Conservation (phyloP, 2,888 invertebrate genomes). For the Epinotia demarniana region DNA sequence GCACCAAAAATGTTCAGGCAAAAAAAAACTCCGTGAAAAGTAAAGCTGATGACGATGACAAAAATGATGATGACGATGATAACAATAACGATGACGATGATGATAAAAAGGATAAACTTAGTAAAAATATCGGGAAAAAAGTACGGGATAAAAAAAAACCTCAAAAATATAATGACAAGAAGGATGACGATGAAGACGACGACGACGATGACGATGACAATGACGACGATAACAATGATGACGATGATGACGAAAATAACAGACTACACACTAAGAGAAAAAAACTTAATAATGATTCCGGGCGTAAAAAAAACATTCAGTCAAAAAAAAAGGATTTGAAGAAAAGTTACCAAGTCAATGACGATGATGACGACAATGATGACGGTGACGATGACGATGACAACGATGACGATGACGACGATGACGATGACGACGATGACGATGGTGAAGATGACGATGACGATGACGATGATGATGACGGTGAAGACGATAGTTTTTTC, state of each 20-base stretch:
- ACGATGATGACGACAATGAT: conserved; percentile 61
- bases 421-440: conserved; percentile 64
- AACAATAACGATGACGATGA: conserved; percentile 68
- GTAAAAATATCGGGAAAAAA: conserved; percentile 50
- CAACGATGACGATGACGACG: conserved; percentile 56
- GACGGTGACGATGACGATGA: conserved; percentile 46
- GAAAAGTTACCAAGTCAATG: conserved; percentile 43
- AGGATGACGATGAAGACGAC: conserved; percentile 60
- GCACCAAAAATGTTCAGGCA: conserved; percentile 66
- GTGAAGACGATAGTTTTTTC: conserved; percentile 80
- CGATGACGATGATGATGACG: conserved; percentile 78
- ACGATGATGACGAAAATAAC: conserved; percentile 63
- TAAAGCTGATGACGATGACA: conserved; percentile 59
- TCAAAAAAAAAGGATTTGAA: background rate
- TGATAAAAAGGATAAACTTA: conserved; percentile 45
- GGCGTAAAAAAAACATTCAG: conserved; percentile 4
- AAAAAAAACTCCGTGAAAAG: conserved; percentile 62
- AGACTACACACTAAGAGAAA: conserved; percentile 5
- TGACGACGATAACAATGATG: conserved; percentile 56
- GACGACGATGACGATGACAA: conserved; percentile 66
- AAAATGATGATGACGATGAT: conserved; percentile 60
- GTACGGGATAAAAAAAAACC: conserved; percentile 73
- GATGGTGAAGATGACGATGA: conserved; percentile 77
- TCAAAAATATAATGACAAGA: conserved; percentile 41
- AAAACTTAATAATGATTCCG: background rate